Evolutionary conservation across 2,888 invertebrate species (phyloP), one percentile per base, ranked within the genome.

Genomic region (Morpho deidamia): DNA sequence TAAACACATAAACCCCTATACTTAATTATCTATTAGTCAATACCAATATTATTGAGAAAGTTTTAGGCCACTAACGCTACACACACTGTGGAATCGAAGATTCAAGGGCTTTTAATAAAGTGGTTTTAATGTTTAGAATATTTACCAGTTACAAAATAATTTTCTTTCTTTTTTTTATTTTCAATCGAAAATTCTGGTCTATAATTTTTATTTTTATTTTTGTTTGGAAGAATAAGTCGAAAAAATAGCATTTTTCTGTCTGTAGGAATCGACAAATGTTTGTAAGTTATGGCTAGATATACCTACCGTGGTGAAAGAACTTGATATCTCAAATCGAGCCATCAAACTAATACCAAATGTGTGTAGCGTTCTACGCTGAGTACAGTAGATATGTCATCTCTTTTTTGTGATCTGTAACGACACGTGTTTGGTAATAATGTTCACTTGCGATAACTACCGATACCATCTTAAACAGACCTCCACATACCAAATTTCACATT

Each of bases 1-100:
- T 89, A 89, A 89, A 89, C 89, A 88, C 87, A 86, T 88, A 88
- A 83, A 82, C 87, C 72, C 84, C 83, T 88, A 87, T 82, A 23
- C 23, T 23, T 23, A 81, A 84, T 84, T 83, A 87, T 81, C 86
- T 88, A 86, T 83, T 79, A 87, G 78, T 86, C 83, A 80, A 86
- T 89, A 87, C 81, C 79, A 79, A 83, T 83, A 76, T 84, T 81
- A 79, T 69, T 79, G 81, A 83, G 80, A 83, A 79, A 82, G 76
- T 68, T 70, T 88, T 88, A 88, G 88, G 86, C 87, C 72, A 80
- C 72, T 76, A 77, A 80, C 86, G 85, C 84, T 80, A 85, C 85
- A 83, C 83, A 84, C 82, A 74, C 64, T 62, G 23, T n/a, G n/a
- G n/a, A 5, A 23, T 23, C 23, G 5, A 23, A 23, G 23, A 23